Evolutionary conservation across 2,888 invertebrate genomes (phyloP).

Genomic region (Branchellion lobata): DNA sequence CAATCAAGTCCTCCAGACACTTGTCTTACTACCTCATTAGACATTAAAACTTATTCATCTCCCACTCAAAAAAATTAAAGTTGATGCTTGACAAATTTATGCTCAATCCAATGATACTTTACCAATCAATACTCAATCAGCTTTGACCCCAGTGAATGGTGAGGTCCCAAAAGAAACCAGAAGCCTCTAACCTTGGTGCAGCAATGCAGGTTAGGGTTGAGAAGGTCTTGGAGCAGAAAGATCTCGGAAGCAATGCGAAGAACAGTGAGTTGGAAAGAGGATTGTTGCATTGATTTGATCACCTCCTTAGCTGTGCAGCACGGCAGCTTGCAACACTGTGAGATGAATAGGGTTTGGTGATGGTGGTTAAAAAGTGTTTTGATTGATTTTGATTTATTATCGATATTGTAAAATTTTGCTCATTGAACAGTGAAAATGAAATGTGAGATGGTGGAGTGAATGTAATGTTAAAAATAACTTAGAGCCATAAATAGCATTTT

Average conservation of each 20-base stretch:
- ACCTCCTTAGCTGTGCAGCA: slow-evolving; percentile 44
- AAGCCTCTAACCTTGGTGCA: slow-evolving; percentile 40
- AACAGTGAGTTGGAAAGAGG: slow-evolving; percentile 6
- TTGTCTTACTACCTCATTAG: no score
- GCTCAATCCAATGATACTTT: no score
- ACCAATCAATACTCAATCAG: no score
- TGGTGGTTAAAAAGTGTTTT: background rate
- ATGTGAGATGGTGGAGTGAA: no score
- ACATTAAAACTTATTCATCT: no score
- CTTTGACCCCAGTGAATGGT: no score
- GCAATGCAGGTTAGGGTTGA: slow-evolving; percentile 30
- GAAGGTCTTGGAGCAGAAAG: slow-evolving; percentile 41
- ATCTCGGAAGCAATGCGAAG: slow-evolving; percentile 40
- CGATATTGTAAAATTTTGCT: background rate
- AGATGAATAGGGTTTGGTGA: background rate
- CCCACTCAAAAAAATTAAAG: no score
- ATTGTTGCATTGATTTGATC: slow-evolving; percentile 35
- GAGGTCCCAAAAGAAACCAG: no score
- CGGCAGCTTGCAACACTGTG: slow-evolving; percentile 41
- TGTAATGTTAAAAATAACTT: no score
- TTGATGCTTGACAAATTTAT: no score
- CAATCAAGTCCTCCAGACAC: no score
- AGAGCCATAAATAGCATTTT: background rate
- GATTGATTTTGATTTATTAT: background rate
- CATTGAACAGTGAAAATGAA: slow-evolving; percentile 23